Evolutionary conservation across 2,113 vertebrate species (phyloP).

Genomic region (Manacus vitellinus): DNA sequence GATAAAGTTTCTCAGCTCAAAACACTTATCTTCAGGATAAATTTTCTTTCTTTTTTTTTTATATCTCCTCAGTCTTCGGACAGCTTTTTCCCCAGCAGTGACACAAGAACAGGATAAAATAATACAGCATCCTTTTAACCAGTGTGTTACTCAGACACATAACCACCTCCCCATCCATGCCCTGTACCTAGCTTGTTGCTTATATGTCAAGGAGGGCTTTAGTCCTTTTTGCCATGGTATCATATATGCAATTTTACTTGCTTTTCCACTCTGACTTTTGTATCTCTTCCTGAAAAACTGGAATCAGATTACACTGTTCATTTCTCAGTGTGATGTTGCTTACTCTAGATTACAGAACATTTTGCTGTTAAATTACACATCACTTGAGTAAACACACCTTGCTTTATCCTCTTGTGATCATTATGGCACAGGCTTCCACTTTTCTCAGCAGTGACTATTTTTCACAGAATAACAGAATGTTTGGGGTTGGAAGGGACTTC

Average conservation of each 20-base stretch:
- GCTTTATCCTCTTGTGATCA: neutral
- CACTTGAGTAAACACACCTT: neutral
- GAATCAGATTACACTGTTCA: neutral
- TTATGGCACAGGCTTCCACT: neutral
- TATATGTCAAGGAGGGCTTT: neutral
- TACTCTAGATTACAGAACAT: neutral
- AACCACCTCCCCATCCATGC: rapidly evolving
- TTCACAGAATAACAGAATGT: neutral
- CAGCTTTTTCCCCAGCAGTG: neutral
- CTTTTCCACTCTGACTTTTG: neutral
- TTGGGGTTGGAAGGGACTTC: neutral
- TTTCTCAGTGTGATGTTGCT: neutral
- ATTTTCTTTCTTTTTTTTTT: neutral
- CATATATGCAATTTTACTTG: neutral
- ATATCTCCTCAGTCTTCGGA: neutral
- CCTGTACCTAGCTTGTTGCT: neutral
- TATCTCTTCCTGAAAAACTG: neutral
- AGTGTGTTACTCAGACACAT: neutral
- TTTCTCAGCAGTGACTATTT: neutral
- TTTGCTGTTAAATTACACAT: neutral
- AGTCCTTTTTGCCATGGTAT: neutral
- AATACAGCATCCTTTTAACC: neutral
- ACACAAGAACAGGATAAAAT: neutral
- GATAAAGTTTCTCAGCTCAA: neutral
- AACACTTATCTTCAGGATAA: neutral